phyloP scores from a whole-genome alignment of 2,113 vertebrate species.

The Ptychochromis oligacanthus region DNA sequence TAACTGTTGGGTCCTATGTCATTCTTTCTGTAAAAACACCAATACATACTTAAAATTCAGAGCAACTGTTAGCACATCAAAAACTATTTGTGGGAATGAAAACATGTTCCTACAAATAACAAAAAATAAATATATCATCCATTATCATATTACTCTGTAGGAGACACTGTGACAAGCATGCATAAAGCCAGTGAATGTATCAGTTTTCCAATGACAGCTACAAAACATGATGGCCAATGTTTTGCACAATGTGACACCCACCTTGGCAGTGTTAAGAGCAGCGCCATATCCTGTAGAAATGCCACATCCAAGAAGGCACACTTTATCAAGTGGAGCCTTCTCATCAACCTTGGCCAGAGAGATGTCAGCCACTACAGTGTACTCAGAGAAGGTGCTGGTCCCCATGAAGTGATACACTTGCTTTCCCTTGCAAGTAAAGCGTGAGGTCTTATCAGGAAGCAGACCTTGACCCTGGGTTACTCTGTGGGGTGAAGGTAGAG shows the following conservation, averaged over 20 bases:
- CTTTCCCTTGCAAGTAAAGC: constrained; percentile 86
- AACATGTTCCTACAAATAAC: not conserved
- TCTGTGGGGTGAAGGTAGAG: constrained; percentile 49
- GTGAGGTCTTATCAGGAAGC: constrained; percentile 90
- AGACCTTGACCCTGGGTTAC: constrained; percentile 81
- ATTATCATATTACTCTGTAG: not conserved
- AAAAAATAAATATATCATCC: not conserved
- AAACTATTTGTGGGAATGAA: not conserved
- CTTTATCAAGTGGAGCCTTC: constrained; percentile 81
- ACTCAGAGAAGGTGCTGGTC: constrained; percentile 86
- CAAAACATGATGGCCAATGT: no score
- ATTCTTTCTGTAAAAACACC: not conserved
- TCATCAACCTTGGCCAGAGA: constrained; percentile 81
- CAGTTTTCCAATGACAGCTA: not conserved
- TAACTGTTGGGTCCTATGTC: rapidly evolving
- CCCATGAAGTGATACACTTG: constrained; percentile 84
- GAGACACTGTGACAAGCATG: not conserved
- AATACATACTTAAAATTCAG: rapidly evolving
- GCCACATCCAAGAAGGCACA: constrained; percentile 84
- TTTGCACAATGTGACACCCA: constrained; percentile 11
- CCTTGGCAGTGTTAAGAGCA: constrained; percentile 84
- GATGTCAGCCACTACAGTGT: constrained; percentile 84
- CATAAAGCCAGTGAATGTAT: not conserved
- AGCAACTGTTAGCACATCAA: not conserved
- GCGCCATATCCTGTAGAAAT: constrained; percentile 85